These are phyloP conservation scores for Leptinotarsa defecta DNA, from an alignment of 1,140 invertebrate genomes.

Conservation along the genomic window DNA sequence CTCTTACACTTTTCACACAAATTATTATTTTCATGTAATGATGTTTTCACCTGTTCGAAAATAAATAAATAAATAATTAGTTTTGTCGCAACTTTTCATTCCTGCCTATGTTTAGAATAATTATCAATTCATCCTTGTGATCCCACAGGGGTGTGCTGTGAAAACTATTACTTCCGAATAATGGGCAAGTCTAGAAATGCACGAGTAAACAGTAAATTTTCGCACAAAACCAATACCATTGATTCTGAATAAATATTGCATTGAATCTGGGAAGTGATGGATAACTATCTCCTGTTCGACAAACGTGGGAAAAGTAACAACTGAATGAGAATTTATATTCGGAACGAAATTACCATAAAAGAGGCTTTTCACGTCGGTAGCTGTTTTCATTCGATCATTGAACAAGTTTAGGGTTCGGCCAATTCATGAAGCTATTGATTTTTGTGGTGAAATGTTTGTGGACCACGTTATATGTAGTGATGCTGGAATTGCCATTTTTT, in stretches of 20 bases:
- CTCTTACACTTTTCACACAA: no score
- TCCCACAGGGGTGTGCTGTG: background rate
- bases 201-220: slow-evolving; percentile 2
- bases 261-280: background rate
- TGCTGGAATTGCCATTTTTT: no score
- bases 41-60: no score
- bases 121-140: no score
- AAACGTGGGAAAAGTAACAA: slow-evolving; percentile 3
- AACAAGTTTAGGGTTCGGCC: background rate
- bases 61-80: no score
- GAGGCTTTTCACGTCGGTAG: background rate
- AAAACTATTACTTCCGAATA: background rate
- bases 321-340: slow-evolving; percentile 6
- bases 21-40: no score
- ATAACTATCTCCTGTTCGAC: background rate
- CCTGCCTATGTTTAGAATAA: no score
- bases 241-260: slow-evolving; percentile 6
- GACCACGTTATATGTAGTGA: no score
- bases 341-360: background rate
- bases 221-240: slow-evolving; percentile 3
- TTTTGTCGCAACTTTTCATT: no score
- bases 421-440: background rate
- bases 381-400: background rate
- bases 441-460: background rate
- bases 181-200: background rate